A percentile compares a stretch with the other conserved stretches of the same genome.
These are phyloP conservation scores for Pantherophis alleghaniensis DNA, from an alignment of 2,797 vertebrate genomes.

Conservation along the genomic window DNA sequence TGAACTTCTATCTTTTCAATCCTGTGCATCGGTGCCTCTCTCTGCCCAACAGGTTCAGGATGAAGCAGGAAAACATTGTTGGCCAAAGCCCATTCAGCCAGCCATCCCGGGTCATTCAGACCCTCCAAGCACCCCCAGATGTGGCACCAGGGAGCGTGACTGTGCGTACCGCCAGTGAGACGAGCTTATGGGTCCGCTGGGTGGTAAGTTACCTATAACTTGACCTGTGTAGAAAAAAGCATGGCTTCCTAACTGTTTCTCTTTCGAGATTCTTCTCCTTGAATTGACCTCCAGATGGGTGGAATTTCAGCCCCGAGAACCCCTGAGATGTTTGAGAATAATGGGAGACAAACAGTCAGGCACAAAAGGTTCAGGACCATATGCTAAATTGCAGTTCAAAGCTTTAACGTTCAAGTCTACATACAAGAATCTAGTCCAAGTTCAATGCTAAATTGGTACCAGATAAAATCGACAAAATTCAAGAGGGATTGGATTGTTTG, in stretches of 20 bases:
- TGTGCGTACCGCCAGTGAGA: constrained; percentile 86
- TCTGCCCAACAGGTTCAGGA: constrained; percentile 79
- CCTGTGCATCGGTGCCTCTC: rapidly evolving
- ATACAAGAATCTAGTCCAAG: not conserved
- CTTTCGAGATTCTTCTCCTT: rapidly evolving
- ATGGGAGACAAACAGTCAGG: not conserved
- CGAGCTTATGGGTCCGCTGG: constrained; percentile 88
- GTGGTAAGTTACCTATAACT: constrained; percentile 71
- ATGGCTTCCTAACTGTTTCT: not conserved
- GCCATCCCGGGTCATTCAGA: constrained; percentile 90
- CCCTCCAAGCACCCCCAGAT: constrained; percentile 89
- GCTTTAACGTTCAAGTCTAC: not conserved
- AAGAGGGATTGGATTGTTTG: not conserved
- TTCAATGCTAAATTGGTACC: not conserved
- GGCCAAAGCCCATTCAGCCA: constrained; percentile 83
- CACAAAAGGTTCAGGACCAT: not conserved
- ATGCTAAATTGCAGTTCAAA: not conserved
- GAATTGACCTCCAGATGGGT: not conserved
- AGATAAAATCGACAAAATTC: not conserved
- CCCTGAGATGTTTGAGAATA: not conserved
- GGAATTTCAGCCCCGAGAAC: not conserved
- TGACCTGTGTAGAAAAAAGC: not conserved
- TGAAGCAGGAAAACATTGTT: constrained; percentile 89
- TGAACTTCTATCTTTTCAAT: rapidly evolving
- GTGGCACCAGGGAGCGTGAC: constrained; percentile 82